Percentiles rank a stretch among this genome's conserved stretches.
Conservation (phyloP, 2,888 invertebrate species). For the Muscina levida region DNA sequence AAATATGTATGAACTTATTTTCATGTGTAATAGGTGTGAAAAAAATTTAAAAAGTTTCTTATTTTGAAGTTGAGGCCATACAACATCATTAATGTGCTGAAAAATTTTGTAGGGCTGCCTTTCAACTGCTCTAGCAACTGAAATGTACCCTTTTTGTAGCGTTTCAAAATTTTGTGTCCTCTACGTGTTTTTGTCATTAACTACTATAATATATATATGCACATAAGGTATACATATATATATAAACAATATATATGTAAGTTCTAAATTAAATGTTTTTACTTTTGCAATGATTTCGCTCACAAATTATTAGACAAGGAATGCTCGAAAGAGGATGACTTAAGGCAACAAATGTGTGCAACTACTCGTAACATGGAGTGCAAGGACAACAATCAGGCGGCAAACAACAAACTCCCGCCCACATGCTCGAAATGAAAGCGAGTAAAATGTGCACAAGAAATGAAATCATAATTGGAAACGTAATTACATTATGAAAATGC, state of each 20-base stretch:
- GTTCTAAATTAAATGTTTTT: constrained; percentile 10
- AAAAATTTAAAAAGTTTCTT: too few species aligned
- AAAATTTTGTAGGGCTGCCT: too few species aligned
- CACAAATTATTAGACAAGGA: constrained; percentile 22
- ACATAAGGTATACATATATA: too few species aligned
- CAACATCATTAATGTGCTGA: too few species aligned
- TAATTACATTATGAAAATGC: constrained; percentile 64
- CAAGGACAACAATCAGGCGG: neutral
- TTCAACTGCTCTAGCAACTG: too few species aligned
- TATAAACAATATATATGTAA: too few species aligned
- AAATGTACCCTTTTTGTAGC: too few species aligned
- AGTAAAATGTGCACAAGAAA: constrained; percentile 39
- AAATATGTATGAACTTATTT: too few species aligned
- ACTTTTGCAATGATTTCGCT: constrained; percentile 17
- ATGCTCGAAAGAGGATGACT: neutral
- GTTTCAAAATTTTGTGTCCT: too few species aligned
- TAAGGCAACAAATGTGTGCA: constrained; percentile 5
- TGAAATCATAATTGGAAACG: constrained; percentile 63
- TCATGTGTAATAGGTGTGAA: too few species aligned
- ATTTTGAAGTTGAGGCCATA: too few species aligned
- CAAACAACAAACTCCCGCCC: neutral
- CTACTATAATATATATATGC: constrained; percentile 32
- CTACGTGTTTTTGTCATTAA: constrained; percentile 12
- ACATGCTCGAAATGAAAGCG: neutral
- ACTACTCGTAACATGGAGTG: neutral